Evolutionary conservation across 2,888 invertebrate genomes (phyloP), one percentile per base, ranked within the genome.

Genomic region (Galerucella calmariensis): DNA sequence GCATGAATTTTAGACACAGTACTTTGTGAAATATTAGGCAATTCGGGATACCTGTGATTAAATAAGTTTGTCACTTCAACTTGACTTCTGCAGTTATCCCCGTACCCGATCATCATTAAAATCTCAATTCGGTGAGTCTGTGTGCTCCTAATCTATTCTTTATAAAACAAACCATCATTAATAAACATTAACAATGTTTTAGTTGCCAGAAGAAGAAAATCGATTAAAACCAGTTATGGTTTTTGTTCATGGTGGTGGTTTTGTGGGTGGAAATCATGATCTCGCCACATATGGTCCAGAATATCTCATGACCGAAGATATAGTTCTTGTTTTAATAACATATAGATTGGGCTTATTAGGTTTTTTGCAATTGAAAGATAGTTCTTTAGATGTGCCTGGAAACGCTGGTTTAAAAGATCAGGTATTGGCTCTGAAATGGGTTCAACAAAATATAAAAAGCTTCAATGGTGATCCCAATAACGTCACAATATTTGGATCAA

Each of bases 351-450:
- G 89, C 27, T 81, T 88, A 78, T 71, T 73, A 88, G 89, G 89
- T 20, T 90, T 90, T 74, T 83, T 90, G 46, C 87, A 86, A 48
- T 82, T 90, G 0, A 84, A 88, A 66, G 89, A 90, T 76, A 81
- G 86, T 12, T 82, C 86, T 2, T 81, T 90, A 11, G 86, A 87
- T 68, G 86, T 90, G 68, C 89, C 89, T 0, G 90, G 90, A 5
- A 90, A 90, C 82, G 88, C 89, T 0, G 89, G 88, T 2, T 83
- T 90, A 0, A 90, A 90, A 83, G 90, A 90, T 81, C 88, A 89
- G 83, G 85, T 88, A 1, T 77, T 89, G 80, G 90, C 89, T 0
- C 78, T 90, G 58, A 88, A 87, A 76, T 90, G 90, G 90, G 85
- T 90, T 0, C 87, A 89, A 75, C 83, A 83, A 2, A 90, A 90